phyloP scores from a whole-genome alignment of 2,888 invertebrate genomes.

The Sphinx pinastri region DNA sequence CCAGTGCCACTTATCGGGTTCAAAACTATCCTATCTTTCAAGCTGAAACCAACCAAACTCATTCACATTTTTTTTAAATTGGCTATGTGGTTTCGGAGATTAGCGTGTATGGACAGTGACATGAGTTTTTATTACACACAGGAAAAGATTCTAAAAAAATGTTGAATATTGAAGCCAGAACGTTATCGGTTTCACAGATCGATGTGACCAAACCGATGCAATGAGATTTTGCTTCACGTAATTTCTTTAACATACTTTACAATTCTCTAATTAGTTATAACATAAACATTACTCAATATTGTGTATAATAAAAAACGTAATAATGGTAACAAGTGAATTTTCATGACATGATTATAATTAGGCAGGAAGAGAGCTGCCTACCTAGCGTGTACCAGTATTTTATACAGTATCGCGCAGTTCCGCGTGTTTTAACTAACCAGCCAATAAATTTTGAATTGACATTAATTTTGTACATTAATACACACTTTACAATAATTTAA shows the following conservation, averaged over 20 bases:
- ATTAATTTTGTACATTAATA: not conserved
- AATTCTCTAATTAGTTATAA: not conserved
- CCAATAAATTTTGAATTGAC: not conserved
- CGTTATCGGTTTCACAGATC: not conserved
- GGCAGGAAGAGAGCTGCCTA: not conserved
- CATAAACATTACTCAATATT: not conserved
- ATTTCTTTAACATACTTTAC: not conserved
- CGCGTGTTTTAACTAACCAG: not conserved
- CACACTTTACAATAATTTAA: too few relatives aligned
- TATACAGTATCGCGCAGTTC: not conserved
- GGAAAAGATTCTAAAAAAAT: too few relatives aligned
- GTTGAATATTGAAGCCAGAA: too few relatives aligned
- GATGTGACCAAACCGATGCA: not conserved
- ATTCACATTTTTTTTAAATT: too few relatives aligned
- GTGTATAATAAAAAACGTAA: not conserved
- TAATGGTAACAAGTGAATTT: not conserved
- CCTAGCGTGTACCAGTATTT: not conserved
- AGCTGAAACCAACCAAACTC: too few relatives aligned
- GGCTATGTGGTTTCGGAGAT: too few relatives aligned
- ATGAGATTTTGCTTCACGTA: not conserved
- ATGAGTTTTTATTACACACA: too few relatives aligned
- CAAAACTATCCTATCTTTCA: too few relatives aligned
- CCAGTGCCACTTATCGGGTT: too few relatives aligned
- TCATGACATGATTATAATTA: conserved; percentile 7
- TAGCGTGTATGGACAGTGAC: too few relatives aligned